Percentiles rank a stretch among this genome's conserved stretches.
phyloP scores from a whole-genome alignment of 2,113 vertebrate genomes.

The Epinephelus moara region DNA sequence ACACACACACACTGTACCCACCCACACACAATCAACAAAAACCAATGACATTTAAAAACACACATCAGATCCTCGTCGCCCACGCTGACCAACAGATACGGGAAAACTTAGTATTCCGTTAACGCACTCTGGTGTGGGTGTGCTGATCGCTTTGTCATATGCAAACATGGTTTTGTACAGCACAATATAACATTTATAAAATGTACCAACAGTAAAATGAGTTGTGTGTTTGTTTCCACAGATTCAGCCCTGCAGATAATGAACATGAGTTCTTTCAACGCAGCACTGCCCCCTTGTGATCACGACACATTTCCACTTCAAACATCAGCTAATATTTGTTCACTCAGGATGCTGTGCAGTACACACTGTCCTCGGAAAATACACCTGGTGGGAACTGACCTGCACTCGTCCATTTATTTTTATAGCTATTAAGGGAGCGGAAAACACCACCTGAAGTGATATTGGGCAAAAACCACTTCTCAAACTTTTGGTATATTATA shows the following conservation, averaged over 20 bases:
- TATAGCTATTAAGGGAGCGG: not conserved
- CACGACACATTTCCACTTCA: not conserved
- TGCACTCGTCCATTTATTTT: too few relatives aligned
- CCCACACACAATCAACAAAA: too few relatives aligned
- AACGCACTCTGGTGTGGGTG: too few relatives aligned
- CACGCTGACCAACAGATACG: not conserved
- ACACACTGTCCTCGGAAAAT: not conserved
- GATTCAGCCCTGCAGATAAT: not conserved
- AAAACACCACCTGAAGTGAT: not conserved
- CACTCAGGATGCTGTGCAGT: not conserved
- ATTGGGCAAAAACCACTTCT: too few relatives aligned
- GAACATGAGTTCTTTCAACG: not conserved
- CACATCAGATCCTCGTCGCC: too few relatives aligned
- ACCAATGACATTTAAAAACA: too few relatives aligned
- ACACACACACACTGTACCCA: too few relatives aligned
- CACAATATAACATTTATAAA: too few relatives aligned
- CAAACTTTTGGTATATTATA: too few relatives aligned
- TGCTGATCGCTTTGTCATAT: not conserved
- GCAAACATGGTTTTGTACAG: not conserved
- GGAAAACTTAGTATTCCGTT: not conserved
- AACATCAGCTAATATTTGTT: not conserved
- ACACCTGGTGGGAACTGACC: too few relatives aligned
- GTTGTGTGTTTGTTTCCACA: not conserved
- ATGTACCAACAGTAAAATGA: not conserved
- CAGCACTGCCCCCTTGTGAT: conserved; percentile 46